A percentile compares a stretch with the other conserved stretches of the same genome.
These are phyloP conservation scores for Meles meles DNA, from an alignment of 2,113 vertebrate genomes.

Conservation along the genomic window DNA sequence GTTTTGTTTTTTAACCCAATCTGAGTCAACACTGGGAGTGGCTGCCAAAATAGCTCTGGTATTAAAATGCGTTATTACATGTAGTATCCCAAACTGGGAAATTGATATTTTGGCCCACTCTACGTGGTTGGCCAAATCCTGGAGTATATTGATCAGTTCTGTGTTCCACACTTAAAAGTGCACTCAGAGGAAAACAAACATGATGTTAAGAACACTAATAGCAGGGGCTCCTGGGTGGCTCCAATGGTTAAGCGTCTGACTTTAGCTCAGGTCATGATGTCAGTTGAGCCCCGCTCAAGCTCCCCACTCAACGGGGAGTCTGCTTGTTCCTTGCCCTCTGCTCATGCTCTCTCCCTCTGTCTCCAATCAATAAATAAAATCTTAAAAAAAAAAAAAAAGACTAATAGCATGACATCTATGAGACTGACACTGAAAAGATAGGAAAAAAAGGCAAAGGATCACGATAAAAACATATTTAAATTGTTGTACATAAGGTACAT, in stretches of 20 bases:
- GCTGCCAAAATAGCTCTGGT: background rate
- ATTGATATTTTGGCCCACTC: background rate
- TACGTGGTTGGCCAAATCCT: background rate
- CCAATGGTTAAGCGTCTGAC: background rate
- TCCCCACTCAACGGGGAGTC: background rate
- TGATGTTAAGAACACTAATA: background rate
- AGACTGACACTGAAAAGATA: background rate
- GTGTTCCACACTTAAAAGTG: background rate
- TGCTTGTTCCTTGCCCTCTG: background rate
- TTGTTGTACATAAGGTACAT: background rate
- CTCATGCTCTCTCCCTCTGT: background rate
- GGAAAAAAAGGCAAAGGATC: background rate
- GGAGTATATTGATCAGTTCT: background rate
- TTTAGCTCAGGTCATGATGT: background rate
- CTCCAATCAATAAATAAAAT: background rate
- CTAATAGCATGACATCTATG: background rate
- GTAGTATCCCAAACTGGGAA: background rate
- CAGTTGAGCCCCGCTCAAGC: fast-evolving
- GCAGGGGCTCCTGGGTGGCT: background rate
- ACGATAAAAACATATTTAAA: background rate
- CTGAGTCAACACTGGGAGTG: background rate
- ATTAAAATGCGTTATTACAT: background rate
- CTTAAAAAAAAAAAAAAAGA: background rate
- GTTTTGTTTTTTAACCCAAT: background rate
- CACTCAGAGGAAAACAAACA: background rate